Evolutionary conservation across 2,797 vertebrate genomes (phyloP).

Genomic region (Aulostomus chinensis): DNA sequence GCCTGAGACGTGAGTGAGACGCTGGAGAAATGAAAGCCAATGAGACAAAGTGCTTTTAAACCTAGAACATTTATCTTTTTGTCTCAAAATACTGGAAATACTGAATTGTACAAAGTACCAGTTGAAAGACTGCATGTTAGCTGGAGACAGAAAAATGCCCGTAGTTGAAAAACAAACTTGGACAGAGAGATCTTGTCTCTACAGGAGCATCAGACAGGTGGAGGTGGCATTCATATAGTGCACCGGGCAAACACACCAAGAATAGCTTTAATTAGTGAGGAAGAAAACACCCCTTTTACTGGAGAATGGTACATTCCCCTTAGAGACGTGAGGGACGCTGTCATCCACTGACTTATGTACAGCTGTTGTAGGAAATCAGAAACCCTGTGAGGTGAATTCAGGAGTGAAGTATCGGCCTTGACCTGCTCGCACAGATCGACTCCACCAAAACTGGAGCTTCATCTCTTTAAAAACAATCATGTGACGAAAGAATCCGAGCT

Average conservation of each 20-base stretch:
- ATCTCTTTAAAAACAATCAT: not conserved
- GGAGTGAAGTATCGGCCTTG: slow-evolving; percentile 87
- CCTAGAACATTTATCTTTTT: slow-evolving; percentile 49
- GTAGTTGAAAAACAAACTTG: slow-evolving; percentile 44
- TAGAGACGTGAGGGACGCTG: slow-evolving; percentile 37
- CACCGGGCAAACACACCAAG: slow-evolving; percentile 18
- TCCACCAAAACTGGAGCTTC: slow-evolving; percentile 5
- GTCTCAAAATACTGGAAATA: slow-evolving; percentile 51
- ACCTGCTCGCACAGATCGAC: slow-evolving; percentile 46
- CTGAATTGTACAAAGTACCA: slow-evolving; percentile 63
- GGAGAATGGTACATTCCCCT: slow-evolving; percentile 44
- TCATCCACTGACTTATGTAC: slow-evolving; percentile 75
- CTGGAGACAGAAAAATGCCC: slow-evolving; percentile 46
- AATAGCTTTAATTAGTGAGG: slow-evolving; percentile 21
- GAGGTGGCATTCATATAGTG: slow-evolving; percentile 27
- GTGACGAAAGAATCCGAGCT: not conserved
- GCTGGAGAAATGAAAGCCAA: slow-evolving; percentile 43
- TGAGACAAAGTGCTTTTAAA: slow-evolving; percentile 48
- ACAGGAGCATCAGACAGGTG: slow-evolving; percentile 11
- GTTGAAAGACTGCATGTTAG: slow-evolving; percentile 49
- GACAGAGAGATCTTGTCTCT: slow-evolving; percentile 24
- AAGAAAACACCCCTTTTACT: too few species aligned
- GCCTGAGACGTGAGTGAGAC: too few species aligned
- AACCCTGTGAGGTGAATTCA: slow-evolving; percentile 61
- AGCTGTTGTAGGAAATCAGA: slow-evolving; percentile 77